Evolutionary conservation across 2,113 vertebrate species (phyloP).

Genomic region (Eclectus roratus): DNA sequence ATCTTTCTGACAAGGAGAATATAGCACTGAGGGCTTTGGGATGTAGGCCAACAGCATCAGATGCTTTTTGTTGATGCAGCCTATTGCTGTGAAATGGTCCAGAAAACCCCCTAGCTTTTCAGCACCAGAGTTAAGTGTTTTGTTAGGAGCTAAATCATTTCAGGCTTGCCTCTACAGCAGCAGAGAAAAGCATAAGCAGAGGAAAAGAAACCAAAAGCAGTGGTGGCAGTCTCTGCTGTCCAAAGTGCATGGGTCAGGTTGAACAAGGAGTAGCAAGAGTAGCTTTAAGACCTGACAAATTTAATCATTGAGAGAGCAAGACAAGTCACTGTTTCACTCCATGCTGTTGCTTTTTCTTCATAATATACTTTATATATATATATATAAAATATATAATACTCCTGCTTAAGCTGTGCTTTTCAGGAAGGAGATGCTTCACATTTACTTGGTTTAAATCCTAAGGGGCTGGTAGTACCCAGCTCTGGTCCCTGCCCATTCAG

Average conservation of each 20-base stretch:
- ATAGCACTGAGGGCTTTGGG: neutral
- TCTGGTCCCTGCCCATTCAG: neutral
- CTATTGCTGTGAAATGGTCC: constrained; percentile 56
- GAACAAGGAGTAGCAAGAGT: neutral
- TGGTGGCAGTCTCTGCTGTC: accelerated
- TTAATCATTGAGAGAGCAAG: neutral
- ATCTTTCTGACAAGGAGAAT: neutral
- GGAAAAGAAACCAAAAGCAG: neutral
- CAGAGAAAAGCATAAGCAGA: neutral
- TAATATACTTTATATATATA: neutral
- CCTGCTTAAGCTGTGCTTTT: neutral
- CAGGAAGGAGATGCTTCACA: neutral
- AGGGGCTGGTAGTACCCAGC: accelerated
- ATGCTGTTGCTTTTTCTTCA: neutral
- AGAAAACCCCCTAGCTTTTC: constrained; percentile 40
- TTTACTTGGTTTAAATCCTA: neutral
- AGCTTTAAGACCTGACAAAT: neutral
- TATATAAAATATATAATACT: too few species aligned
- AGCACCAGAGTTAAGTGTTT: neutral
- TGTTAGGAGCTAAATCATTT: neutral
- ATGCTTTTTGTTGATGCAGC: constrained; percentile 2
- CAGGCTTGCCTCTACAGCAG: neutral
- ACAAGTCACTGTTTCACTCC: neutral
- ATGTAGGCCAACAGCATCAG: constrained; percentile 17
- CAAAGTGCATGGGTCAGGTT: neutral